Percentiles rank a stretch among this genome's conserved stretches.
Evolutionary conservation across 1,140 invertebrate species (phyloP).

Genomic region (Rhysida immarginata): DNA sequence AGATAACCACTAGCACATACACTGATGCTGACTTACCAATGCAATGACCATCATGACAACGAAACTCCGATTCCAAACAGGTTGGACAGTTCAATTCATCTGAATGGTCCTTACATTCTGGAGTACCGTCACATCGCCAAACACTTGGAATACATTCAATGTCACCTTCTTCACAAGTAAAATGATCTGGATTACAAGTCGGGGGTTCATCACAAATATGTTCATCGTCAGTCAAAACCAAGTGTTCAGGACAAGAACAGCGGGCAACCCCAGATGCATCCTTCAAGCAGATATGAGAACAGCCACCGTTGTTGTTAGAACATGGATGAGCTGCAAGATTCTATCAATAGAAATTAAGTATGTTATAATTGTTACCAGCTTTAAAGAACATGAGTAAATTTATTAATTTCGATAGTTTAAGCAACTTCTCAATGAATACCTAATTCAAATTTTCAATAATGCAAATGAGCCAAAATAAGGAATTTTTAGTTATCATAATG

Average conservation of each 20-base stretch:
- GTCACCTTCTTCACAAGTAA: conserved; percentile 44
- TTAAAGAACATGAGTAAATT: no score
- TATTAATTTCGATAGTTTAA: no score
- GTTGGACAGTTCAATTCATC: conserved; percentile 58
- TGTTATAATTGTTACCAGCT: no score
- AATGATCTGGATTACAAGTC: conserved; percentile 57
- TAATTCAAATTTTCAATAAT: no score
- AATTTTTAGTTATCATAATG: no score
- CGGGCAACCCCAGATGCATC: conserved; percentile 20
- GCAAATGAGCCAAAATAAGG: no score
- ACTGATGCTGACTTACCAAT: conserved; percentile 44
- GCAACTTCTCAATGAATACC: no score
- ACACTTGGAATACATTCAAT: conserved; percentile 55
- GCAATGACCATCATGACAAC: conserved; percentile 54
- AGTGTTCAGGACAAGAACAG: conserved; percentile 61
- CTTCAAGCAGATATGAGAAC: conserved; percentile 53
- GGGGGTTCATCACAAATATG: conserved; percentile 51
- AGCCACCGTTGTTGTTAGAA: conserved; percentile 31
- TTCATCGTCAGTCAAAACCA: conserved; percentile 50
- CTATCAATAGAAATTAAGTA: conserved; percentile 19
- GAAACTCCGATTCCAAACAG: conserved; percentile 44
- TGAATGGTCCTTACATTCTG: conserved; percentile 65
- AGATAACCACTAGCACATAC: no score
- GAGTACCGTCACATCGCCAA: conserved; percentile 71
- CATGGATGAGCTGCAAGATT: conserved; percentile 28